A percentile compares a stretch with the other conserved stretches of the same genome.
phyloP scores from a whole-genome alignment of 2,888 invertebrate genomes.

The Epistrophe eligans region DNA sequence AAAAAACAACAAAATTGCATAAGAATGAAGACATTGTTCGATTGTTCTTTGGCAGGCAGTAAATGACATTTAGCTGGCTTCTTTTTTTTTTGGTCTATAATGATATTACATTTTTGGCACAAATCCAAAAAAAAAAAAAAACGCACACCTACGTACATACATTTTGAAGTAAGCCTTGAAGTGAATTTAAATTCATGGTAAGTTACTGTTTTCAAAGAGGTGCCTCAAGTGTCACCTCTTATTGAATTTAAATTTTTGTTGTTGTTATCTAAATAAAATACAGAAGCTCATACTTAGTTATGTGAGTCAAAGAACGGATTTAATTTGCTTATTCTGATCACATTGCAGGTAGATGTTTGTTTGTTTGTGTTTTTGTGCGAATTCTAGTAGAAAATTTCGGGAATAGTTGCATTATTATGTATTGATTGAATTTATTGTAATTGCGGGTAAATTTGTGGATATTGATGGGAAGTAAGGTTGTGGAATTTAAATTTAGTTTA shows the following conservation, averaged over 20 bases:
- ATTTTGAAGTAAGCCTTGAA: conserved; percentile 28
- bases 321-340: conserved; percentile 38
- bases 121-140: conserved; percentile 27
- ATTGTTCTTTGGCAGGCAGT: conserved; percentile 23
- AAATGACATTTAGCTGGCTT: conserved; percentile 36
- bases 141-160: not conserved
- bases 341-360: not conserved
- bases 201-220: conserved; percentile 39
- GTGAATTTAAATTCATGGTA: conserved; percentile 57
- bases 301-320: not conserved
- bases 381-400: conserved; percentile 59
- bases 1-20: conserved; percentile 47
- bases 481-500: conserved; percentile 17
- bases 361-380: conserved; percentile 36
- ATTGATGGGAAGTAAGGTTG: not conserved
- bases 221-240: conserved; percentile 5
- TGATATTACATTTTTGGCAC: conserved; percentile 49
- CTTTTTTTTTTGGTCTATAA: conserved; percentile 5
- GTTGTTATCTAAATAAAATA: not conserved
- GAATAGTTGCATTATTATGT: conserved; percentile 48
- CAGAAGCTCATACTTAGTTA: conserved; percentile 5
- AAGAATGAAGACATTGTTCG: conserved; percentile 35
- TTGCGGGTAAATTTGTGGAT: conserved; percentile 30
- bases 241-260: conserved; percentile 33
- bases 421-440: conserved; percentile 34